Evolutionary conservation across 2,113 vertebrate species (phyloP).

Genomic region (Prionailurus bengalensis): DNA sequence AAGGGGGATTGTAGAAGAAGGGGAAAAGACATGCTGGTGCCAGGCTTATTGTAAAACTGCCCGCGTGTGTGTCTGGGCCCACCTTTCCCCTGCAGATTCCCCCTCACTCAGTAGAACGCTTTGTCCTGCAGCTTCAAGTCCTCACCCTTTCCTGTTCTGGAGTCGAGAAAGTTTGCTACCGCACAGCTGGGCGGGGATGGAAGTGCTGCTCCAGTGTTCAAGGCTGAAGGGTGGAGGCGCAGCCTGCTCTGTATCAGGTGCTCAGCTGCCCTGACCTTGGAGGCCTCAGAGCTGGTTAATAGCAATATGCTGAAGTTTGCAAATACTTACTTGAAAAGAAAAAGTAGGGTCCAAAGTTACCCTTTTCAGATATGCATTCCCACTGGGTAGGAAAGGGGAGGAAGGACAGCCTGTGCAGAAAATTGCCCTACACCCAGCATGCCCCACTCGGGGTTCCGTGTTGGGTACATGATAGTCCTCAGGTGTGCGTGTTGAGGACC

Average conservation of each 20-base stretch:
- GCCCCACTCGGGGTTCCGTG: rapidly evolving
- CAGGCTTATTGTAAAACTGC: not conserved
- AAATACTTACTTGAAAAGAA: not conserved
- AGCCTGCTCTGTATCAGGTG: not conserved
- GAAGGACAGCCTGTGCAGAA: not conserved
- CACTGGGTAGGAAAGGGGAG: not conserved
- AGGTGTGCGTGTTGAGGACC: not conserved
- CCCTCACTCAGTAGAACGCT: not conserved
- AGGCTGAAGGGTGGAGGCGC: not conserved
- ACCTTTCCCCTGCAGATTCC: not conserved
- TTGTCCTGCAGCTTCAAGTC: not conserved
- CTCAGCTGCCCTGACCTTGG: not conserved
- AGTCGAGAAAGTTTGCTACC: not conserved
- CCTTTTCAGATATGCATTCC: not conserved
- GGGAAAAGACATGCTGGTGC: not conserved
- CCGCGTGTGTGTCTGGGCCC: not conserved
- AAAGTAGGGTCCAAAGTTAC: not conserved
- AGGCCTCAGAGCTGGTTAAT: not conserved
- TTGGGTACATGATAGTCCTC: not conserved
- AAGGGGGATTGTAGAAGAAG: not conserved
- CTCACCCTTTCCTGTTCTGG: not conserved
- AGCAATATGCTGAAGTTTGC: not conserved
- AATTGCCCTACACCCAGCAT: not conserved
- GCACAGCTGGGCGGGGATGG: not conserved
- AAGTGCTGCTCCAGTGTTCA: not conserved